Base-by-base conservation (phyloP, 1,140 invertebrate genomes). In the Apis florea region DNA sequence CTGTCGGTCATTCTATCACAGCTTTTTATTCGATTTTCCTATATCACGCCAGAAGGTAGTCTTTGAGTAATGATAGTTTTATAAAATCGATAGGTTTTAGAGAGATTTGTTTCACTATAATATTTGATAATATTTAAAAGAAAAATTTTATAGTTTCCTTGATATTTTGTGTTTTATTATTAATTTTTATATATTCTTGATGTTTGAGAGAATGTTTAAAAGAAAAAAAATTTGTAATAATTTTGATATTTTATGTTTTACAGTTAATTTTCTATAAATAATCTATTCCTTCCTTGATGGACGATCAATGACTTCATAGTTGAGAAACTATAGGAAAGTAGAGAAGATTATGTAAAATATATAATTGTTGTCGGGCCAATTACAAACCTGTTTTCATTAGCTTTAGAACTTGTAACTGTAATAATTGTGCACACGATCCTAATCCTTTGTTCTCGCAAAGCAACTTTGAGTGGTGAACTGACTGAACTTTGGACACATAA, bases 1-100 rank as follows among this genome's bases (percentile, higher is more conserved):
- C 82, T 51, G 53, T 77, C 47, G 77, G 85, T 68, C 70, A 75
- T 79, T 82, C 86, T 73, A 78, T 84, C 86, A 82, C 82, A 21
- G 70, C 49, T 86, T 87, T 86, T 86, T 84, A 79, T 53, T 51
- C 63, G 78, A 21, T 78, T 61, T 67, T 59, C 24, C 63, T 86
- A 78, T 82, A 84, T 87, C 73, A 69, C 74, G 58, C 56, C 82
- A 54, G 51, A 17, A 72, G 69, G 54, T 61, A 67, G 24, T 69
- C 64, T 72, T 80, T 86, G 82, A 86, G 73, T 87, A 86, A 86
- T 61, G 82, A 84, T 71, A 59, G 64, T 58, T 13, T 24, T 3
- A 19, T 47, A 58, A 21, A 69, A 26, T 54, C 75, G 76, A 84
- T 87, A 66, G 73, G 84, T 86, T 54, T 47, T 21, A 40, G 15